These are phyloP conservation scores for Nannospalax galili DNA, from an alignment of 2,113 vertebrate species.

Conservation along the genomic window DNA sequence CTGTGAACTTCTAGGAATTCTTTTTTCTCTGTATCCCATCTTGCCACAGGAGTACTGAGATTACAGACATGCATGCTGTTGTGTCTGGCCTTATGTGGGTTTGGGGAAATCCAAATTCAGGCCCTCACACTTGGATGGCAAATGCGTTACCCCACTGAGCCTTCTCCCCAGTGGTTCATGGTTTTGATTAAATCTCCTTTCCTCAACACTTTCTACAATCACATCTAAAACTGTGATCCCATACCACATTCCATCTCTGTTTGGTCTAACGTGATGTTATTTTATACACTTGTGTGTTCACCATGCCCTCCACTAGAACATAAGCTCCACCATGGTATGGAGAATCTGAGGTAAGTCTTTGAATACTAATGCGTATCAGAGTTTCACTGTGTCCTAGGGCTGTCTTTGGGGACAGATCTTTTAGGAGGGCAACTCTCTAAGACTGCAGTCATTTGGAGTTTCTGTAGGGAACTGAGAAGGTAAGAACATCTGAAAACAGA, in stretches of 20 bases:
- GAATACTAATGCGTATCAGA: neutral
- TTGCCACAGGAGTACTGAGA: neutral
- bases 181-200: neutral
- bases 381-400: neutral
- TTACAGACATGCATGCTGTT: neutral
- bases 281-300: neutral
- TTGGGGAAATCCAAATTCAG: neutral
- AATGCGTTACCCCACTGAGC: neutral
- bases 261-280: neutral
- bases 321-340: neutral
- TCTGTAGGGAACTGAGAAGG: neutral
- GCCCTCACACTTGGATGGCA: neutral
- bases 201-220: neutral
- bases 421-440: neutral
- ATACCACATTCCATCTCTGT: neutral
- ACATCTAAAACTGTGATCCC: neutral
- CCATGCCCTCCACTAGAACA: neutral
- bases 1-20: neutral
- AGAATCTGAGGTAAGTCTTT: neutral
- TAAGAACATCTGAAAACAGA: neutral
- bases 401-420: neutral
- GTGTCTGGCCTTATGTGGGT: neutral
- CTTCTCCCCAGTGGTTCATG: neutral
- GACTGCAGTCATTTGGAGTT: neutral
- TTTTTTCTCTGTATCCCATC: neutral